Evolutionary conservation across 2,113 vertebrate genomes (phyloP).

Genomic region (Callocephalon fimbriatum): DNA sequence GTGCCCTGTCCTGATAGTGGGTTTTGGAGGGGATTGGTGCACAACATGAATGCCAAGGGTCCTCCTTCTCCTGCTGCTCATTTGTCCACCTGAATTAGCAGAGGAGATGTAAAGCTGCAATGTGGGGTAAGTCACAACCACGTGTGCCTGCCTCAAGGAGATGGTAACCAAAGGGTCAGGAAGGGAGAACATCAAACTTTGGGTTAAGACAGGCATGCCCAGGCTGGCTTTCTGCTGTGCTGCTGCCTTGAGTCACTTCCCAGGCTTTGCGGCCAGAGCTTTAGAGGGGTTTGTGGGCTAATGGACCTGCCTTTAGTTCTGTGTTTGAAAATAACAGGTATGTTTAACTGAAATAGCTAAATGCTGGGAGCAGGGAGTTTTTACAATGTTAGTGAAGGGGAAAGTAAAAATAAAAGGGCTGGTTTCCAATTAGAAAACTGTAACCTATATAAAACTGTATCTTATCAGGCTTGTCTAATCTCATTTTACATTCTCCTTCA

Average conservation of each 20-base stretch:
- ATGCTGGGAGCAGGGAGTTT: not conserved
- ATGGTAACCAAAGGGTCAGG: not conserved
- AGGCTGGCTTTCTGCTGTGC: rapidly evolving
- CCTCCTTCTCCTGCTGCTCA: not conserved
- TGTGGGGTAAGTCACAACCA: not conserved
- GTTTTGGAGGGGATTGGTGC: rapidly evolving
- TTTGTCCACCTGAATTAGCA: rapidly evolving
- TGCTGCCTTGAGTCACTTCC: not conserved
- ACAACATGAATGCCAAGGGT: rapidly evolving
- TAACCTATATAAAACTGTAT: not conserved
- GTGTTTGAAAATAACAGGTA: not conserved
- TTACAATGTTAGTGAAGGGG: not conserved
- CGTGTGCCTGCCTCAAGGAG: rapidly evolving
- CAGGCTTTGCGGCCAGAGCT: not conserved
- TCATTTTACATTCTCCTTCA: not conserved
- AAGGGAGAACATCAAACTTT: rapidly evolving
- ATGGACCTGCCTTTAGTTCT: not conserved
- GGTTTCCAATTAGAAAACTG: not conserved
- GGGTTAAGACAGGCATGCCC: not conserved
- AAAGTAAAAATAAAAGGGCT: not conserved
- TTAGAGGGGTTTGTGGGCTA: not conserved
- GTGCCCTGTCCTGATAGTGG: rapidly evolving
- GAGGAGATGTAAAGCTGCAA: not conserved
- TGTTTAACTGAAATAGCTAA: not conserved
- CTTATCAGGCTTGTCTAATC: not conserved